Evolutionary conservation across 2,888 invertebrate species (phyloP).

Genomic region (Calephelis perditalis): DNA sequence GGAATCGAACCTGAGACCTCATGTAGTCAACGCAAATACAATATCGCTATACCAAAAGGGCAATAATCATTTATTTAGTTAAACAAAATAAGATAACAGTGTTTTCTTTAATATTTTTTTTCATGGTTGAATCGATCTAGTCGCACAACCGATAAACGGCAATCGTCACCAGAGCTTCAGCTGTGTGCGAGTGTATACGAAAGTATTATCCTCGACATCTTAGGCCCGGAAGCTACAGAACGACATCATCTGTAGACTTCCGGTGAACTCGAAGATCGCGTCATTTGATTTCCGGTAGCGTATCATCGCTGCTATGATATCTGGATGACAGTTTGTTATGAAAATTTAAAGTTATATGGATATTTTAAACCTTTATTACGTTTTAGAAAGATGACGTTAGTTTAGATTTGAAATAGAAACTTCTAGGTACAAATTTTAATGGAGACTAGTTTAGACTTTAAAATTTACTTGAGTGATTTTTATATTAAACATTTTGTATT

Average conservation of each 20-base stretch:
- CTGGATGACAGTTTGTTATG: conserved; percentile 1
- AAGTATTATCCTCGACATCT: conserved; percentile 20
- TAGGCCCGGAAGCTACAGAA: conserved; percentile 27
- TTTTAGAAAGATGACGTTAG: too few relatives aligned
- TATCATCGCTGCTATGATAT: conserved; percentile 14
- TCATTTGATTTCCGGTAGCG: conserved; percentile 36
- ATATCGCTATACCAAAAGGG: too few relatives aligned
- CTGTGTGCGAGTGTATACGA: conserved; percentile 13
- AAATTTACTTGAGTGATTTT: too few relatives aligned
- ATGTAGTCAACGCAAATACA: too few relatives aligned
- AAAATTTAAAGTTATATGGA: background rate
- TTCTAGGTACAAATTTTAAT: too few relatives aligned
- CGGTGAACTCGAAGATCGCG: conserved; percentile 31
- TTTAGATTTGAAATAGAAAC: too few relatives aligned
- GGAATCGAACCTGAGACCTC: too few relatives aligned
- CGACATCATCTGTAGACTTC: conserved; percentile 32
- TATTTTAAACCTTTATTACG: background rate
- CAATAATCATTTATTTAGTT: too few relatives aligned
- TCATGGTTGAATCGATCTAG: background rate
- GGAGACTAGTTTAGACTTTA: too few relatives aligned
- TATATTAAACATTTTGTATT: too few relatives aligned
- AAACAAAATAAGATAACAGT: too few relatives aligned
- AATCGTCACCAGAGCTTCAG: background rate
- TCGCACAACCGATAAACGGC: background rate
- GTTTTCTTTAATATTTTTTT: too few relatives aligned